Evolutionary conservation across 2,797 vertebrate genomes (phyloP), one percentile per base, ranked within the genome.

Genomic region (Halcyon badia): DNA sequence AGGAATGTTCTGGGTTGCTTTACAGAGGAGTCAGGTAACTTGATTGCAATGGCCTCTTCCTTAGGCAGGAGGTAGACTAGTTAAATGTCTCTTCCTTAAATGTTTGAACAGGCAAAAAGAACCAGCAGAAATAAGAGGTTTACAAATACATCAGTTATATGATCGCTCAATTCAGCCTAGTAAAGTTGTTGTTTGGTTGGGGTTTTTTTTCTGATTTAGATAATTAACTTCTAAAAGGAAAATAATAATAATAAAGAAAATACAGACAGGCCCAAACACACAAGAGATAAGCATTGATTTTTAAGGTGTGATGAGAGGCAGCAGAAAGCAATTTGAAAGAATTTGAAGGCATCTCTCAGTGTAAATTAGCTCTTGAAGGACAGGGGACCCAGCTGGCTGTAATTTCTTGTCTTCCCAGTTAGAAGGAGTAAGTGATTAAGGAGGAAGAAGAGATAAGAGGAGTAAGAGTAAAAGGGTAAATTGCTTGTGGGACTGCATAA

Each of bases 401-500:
- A 72, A 48, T 84, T 75, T 25, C 11, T 4, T 54, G 7, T 28
- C 19, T 82, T 77, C 24, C 21, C 31, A 80, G 28, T 60, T 87
- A 64, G 35, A 83, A 92, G 30, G n/a, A 89, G 15, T 56, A 42
- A 83, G 24, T 83, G 19, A 81, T 56, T 60, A 68, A 85, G 2
- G 6, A 86, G 16, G 25, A 78, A 16, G 20, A 76, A 58, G n/a
- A 66, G n/a, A 56, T 28, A 82, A 31, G 4, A 81, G 7, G 8
- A 7, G 16, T 17, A 46, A 18, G 20, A 15, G 9, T 0, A 69
- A 3, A 6, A 16, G 3, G 5, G 2, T 39, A 10, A 62, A 7
- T 7, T 0, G 61, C 26, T 20, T 20, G 3, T 16, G 14, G 48
- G 30, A 14, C 3, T 57, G 4, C 0, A 2, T 30, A 22, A 46